phyloP scores from a whole-genome alignment of 2,888 invertebrate genomes.

The Drosophila ustulata region DNA sequence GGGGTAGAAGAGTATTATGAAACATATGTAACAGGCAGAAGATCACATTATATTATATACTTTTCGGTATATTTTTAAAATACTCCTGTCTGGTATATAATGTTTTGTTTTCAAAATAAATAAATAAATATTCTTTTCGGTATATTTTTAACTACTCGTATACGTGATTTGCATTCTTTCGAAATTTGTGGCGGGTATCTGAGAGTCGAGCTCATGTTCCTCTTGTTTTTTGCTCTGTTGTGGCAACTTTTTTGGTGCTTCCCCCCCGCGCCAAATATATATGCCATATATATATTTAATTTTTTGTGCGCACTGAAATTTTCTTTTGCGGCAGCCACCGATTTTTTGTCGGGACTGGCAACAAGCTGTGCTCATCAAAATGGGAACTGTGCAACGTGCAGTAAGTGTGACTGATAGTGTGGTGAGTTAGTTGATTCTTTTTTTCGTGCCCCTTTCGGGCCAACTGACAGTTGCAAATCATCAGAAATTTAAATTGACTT shows the following conservation, averaged over 20 bases:
- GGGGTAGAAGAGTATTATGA: too few species aligned
- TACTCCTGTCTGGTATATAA: too few species aligned
- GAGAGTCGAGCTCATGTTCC: too few species aligned
- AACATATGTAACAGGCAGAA: too few species aligned
- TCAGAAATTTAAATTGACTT: conserved; percentile 79
- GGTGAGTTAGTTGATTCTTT: conserved; percentile 76
- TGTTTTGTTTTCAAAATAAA: too few species aligned
- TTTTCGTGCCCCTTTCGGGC: conserved; percentile 50
- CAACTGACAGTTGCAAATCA: conserved; percentile 79
- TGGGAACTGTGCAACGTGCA: conserved; percentile 78
- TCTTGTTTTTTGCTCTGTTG: not conserved
- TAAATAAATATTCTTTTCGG: too few species aligned
- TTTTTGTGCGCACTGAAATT: conserved; percentile 43
- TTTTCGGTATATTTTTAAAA: too few species aligned
- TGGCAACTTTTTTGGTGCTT: conserved; percentile 28
- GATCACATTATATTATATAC: too few species aligned
- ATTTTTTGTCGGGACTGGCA: conserved; percentile 38
- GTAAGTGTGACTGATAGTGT: conserved; percentile 78
- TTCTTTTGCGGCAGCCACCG: conserved; percentile 34
- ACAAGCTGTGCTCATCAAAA: conserved; percentile 74
- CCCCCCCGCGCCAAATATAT: conserved; percentile 15
- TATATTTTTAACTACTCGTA: too few species aligned
- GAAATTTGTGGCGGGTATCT: too few species aligned
- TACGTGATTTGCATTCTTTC: too few species aligned
- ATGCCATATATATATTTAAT: conserved; percentile 21